Evolutionary conservation across 2,888 invertebrate genomes (phyloP).

Genomic region (Eupelmus urozonus): DNA sequence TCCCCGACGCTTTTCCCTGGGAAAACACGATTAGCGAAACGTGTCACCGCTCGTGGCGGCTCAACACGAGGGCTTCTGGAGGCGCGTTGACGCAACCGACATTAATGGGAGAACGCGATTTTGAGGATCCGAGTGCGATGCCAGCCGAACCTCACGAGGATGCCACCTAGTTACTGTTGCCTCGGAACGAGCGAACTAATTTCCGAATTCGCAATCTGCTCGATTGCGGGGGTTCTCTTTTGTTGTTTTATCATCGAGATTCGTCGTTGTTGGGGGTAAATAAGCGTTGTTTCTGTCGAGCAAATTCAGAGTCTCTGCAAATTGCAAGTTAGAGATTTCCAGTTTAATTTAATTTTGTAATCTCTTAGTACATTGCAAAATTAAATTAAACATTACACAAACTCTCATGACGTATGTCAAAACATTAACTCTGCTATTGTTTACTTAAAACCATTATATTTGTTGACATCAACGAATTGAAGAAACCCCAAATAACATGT

Average conservation of each 20-base stretch:
- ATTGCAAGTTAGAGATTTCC: no score
- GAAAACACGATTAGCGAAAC: conserved; percentile 58
- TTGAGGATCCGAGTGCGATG: conserved; percentile 22
- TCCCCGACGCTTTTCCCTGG: conserved; percentile 43
- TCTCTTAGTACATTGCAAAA: no score
- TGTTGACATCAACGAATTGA: no score
- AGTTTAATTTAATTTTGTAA: no score
- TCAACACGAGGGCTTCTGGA: conserved; percentile 19
- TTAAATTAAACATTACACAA: no score
- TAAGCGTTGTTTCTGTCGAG: neutral
- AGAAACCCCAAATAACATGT: no score
- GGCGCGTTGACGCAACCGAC: conserved; percentile 22
- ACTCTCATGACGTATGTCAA: no score
- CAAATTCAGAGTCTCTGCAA: no score
- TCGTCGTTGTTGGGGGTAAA: neutral
- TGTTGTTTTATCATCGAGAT: conserved; percentile 32
- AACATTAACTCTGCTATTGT: no score
- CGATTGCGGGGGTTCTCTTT: neutral
- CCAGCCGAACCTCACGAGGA: conserved; percentile 10
- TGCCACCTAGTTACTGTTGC: no score
- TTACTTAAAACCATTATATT: no score
- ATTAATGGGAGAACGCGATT: conserved; percentile 51
- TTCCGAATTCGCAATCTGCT: conserved; percentile 31
- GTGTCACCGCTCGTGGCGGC: conserved; percentile 22
- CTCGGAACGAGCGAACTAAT: conserved; percentile 34